Base-by-base conservation (phyloP, 2,888 invertebrate genomes). In the Physocephala rufipes region DNA sequence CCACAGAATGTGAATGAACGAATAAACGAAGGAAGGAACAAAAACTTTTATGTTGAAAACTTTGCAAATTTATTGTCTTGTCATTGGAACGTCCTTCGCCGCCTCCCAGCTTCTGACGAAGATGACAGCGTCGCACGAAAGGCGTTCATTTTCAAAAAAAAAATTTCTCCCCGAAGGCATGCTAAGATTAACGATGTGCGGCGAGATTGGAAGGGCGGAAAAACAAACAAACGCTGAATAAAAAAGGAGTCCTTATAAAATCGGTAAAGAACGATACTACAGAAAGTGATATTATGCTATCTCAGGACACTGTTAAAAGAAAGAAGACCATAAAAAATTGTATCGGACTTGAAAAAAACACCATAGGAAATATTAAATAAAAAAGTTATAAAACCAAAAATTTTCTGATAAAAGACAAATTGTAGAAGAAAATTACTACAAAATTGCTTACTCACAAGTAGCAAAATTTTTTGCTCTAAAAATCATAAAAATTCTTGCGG, bases 1-100 rank as follows among this genome's bases (percentile, higher is more conserved):
- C 24, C 13, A 28, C 28, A 15, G 28, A 26, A 0, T 24, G 49
- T 28, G 58, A 58, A n/a, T 4, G 19, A 55, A n/a, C 4, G 24
- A n/a, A 21, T 7, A 2, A 13, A 19, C 9, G 45, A 67, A 67
- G 36, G 30, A 24, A 26, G 24, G 9, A 55, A n/a, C n/a, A 70
- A 47, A 43, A 59, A 26, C 24, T 7, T 30, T 24, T 59, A 53
- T 61, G 71, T 30, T 62, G 61, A 58, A 58, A 61, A 67, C 55
- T 62, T 51, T 43, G 71, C 62, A 62, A 62, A 36, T 70, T 70
- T 70, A 64, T 62, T 61, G 63, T 66, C 51, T 49, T 71, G 71
- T 71, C 71, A 71, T 66, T 71, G 49, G 28, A 64, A 43, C 66
- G 71, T 66, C 66, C 59, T 68, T 68, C 51, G 68, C 26, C 61